These are phyloP conservation scores for Scytalopus superciliaris DNA, from an alignment of 2,113 vertebrate species.

Conservation along the genomic window DNA sequence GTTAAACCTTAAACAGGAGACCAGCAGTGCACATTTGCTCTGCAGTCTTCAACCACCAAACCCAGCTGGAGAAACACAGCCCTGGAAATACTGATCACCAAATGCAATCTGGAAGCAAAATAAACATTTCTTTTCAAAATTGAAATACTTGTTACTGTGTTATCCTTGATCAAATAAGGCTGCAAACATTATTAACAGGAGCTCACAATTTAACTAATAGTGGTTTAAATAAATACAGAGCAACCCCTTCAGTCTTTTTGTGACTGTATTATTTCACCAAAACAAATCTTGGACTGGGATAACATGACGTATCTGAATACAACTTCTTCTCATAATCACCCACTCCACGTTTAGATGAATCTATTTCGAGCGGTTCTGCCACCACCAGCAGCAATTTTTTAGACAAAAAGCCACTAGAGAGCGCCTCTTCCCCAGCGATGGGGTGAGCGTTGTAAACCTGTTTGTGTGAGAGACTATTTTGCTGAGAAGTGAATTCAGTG, in stretches of 20 bases:
- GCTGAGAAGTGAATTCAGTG: slow-evolving; percentile 57
- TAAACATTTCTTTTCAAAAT: background rate
- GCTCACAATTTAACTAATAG: background rate
- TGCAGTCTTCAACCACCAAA: background rate
- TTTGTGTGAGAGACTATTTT: background rate
- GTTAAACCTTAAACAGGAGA: background rate
- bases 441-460: accelerated
- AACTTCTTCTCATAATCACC: background rate
- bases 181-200: background rate
- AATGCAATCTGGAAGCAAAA: background rate
- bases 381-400: background rate
- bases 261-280: background rate
- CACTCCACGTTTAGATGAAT: background rate
- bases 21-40: background rate
- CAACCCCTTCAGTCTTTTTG: background rate
- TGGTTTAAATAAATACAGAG: background rate
- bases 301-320: background rate
- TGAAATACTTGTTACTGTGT: background rate
- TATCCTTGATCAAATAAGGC: background rate
- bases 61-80: background rate
- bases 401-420: slow-evolving; percentile 57
- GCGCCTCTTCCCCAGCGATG: slow-evolving; percentile 55
- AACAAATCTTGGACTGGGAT: background rate
- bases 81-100: background rate
- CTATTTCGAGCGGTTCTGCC: background rate